Base-by-base conservation (phyloP, 2,113 vertebrate genomes). In the Xiphophorus hellerii region DNA sequence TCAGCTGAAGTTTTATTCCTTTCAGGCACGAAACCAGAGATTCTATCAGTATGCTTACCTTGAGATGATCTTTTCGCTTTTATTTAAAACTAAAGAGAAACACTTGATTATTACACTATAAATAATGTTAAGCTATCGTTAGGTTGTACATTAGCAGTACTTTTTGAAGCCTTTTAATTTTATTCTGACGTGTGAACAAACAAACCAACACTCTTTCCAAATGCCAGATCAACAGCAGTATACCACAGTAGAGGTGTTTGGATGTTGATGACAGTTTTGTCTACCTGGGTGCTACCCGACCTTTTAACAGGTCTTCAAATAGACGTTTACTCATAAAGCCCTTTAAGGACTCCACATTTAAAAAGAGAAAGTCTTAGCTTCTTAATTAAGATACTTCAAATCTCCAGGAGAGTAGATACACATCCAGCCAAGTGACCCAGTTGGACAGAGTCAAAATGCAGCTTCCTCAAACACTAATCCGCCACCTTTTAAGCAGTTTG, bases 391-490 rank as follows among this genome's bases (percentile, higher is more conserved):
- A 48, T 20, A 5, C 44, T 48, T 48, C 17, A 48, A 48, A 48
- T 48, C 44, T 48, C 17, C 17, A 48, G 44, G 44, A 48, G 44
- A 48, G 44, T 48, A 48, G 14, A 20, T 48, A 2, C 25, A 9
- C 8, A 58, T 44, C 54, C 44, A 74, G 74, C 79, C 77, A 77
- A 75, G 35, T 78, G 79, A 84, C 78, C 80, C 4, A 30, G 44
- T 82, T 84, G 54, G 75, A 74, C n/a, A 5, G 17, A 51, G 33
- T 44, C 13, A 73, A 83, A 77, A 69, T 30, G 68, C 35, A 4
- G 12, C 74, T 27, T 48, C 73, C 65, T 66, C 73, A 83, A 71
- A 86, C 70, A 54, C 71, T 72, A 73, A 63, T 64, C 69, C 44
- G 4, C 51, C 51, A 62, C 73, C 82, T 71, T 66, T 37, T 84